These are phyloP conservation scores for Molanna angustata DNA, from an alignment of 2,888 invertebrate genomes.

Conservation along the genomic window DNA sequence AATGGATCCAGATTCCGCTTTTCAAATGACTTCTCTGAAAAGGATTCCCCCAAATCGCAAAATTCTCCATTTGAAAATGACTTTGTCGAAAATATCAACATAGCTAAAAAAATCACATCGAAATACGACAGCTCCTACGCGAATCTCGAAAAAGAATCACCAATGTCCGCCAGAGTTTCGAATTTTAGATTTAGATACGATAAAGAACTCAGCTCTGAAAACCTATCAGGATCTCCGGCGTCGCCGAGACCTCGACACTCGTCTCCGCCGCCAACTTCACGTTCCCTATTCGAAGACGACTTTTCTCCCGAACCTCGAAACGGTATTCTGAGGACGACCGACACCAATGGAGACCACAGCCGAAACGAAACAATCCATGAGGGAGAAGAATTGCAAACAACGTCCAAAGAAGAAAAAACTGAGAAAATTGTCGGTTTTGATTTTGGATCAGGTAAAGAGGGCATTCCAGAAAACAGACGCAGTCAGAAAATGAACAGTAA, in stretches of 20 bases:
- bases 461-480: slow-evolving; percentile 27
- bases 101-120: slow-evolving; percentile 41
- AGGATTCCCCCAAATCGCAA: slow-evolving; percentile 43
- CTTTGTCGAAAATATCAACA: slow-evolving; percentile 45
- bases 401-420: slow-evolving; percentile 22
- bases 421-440: slow-evolving; percentile 32
- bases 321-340: slow-evolving; percentile 46
- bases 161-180: slow-evolving; percentile 37
- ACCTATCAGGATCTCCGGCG: slow-evolving; percentile 32
- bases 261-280: slow-evolving; percentile 35
- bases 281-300: slow-evolving; percentile 65
- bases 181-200: slow-evolving; percentile 36
- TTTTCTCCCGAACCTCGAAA: slow-evolving; percentile 55
- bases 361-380: slow-evolving; percentile 52
- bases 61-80: slow-evolving; percentile 62
- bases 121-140: slow-evolving; percentile 41
- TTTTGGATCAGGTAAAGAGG: slow-evolving; percentile 27
- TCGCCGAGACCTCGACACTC: slow-evolving; percentile 35
- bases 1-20: slow-evolving; percentile 46
- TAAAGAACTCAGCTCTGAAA: slow-evolving; percentile 30
- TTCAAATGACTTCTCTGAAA: slow-evolving; percentile 62
- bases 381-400: slow-evolving; percentile 42
- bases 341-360: slow-evolving; percentile 40
- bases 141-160: slow-evolving; percentile 39
- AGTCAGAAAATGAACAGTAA: slow-evolving; percentile 45